Evolutionary conservation across 2,888 invertebrate genomes (phyloP), one percentile per base, ranked within the genome.

Genomic region (Cancer borealis): DNA sequence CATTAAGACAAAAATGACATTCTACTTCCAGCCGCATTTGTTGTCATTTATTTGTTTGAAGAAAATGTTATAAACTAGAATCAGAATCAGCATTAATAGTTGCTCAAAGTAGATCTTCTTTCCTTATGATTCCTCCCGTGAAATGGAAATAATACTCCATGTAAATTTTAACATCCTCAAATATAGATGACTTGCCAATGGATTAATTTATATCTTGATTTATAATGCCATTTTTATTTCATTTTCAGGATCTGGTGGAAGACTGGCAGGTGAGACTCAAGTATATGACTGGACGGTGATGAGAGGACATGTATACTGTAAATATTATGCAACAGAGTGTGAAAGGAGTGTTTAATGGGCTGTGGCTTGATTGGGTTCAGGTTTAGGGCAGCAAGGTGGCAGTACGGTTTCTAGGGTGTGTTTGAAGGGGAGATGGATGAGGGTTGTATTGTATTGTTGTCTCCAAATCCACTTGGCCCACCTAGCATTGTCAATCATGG

Each of bases 261-360:
- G 92, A 84, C n/a, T 92, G 88, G 66, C 92, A 88, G 92, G 92
- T 92, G 92, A 92, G 92, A 26, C 26, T 92, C 54, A 84, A 14
- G 84, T 49, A 6, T 47, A 46, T 92, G 66, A 46, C 79, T 79
- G 91, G 66, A 45, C 60, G 2, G 46, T 5, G 45, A n/a, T 66
- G 21, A 46, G 66, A 90, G 47, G 17, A 60, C 47, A 47, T 6
- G 47, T 49, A 47, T 26, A 49, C 47, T 89, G 89, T 89, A 89
- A 89, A 89, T 47, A 89, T 47, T 46, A 14, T 12, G 49, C 49
- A 26, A 21, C 26, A 26, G 73, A 17, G 46, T 89, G n/a, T 54
- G 90, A 17, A 30, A 54, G 39, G 21, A 8, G 8, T 90, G 90
- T 54, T 54, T 45, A n/a, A 66, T 60, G 30, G 84, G 88, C 39